Evolutionary conservation across 2,888 invertebrate genomes (phyloP), one percentile per base, ranked within the genome.

Genomic region (Drosophila vallismaia): DNA sequence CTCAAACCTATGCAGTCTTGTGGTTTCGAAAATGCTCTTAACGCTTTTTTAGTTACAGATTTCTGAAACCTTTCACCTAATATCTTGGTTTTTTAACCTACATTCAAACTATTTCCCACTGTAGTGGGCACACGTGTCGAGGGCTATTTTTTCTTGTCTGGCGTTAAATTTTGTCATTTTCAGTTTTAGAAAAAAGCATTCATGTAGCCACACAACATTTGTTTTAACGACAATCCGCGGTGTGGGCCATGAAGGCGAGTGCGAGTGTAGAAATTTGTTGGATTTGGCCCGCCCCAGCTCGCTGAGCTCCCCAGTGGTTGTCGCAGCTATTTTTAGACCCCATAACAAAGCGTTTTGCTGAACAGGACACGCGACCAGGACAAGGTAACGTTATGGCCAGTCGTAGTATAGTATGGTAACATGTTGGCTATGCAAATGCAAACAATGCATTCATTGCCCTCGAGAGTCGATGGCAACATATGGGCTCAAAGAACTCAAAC

Each of bases 401-500:
- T 42, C 3, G 40, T 14, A 31, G 14, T 14, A 12, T 31, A 8
- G 48, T 29, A 9, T 12, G 66, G 56, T 36, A 51, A 53, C 55
- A 73, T 70, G 60, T 42, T 62, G 53, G 26, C 63, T 64, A 75
- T 81, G 85, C 73, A 75, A 74, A 85, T 82, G 79, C 77, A 85
- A 85, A 81, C 73, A 84, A 59, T 77, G 74, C 79, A 81, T 55
- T 68, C 79, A 81, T 55, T 68, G 72, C 82, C 85, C 79, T 45
- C 67, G 80, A 77, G 80, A 69, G 55, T 19, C 57, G 54, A 64
- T 48, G 62, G 45, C 68, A 62, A 69, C 86, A 86, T 83, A 82
- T 82, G 86, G 80, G 74, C 62, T 74, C 72, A 38, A 59, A 75
- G 42, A 6, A 36, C 36, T n/a, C 48, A 56, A 36, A 56, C n/a